Evolutionary conservation across 2,888 invertebrate genomes (phyloP).

Genomic region (Halictus quadricinctus): DNA sequence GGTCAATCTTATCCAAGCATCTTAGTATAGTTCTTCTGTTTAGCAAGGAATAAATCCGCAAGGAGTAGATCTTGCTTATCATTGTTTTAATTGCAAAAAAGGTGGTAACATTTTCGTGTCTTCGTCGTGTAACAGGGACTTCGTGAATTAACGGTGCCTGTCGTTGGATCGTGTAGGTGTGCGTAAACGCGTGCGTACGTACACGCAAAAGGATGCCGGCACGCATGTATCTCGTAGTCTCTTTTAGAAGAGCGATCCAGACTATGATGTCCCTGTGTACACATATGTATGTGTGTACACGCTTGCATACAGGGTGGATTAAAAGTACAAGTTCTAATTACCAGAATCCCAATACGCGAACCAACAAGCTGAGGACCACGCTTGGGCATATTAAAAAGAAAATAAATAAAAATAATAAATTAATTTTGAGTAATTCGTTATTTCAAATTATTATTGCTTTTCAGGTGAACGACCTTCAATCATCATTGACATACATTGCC

Average conservation of each 20-base stretch:
- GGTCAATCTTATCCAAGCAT: not conserved
- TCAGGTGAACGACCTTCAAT: no score
- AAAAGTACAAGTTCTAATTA: not conserved
- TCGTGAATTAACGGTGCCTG: slow-evolving; percentile 71
- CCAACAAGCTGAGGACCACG: not conserved
- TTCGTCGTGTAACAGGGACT: slow-evolving; percentile 70
- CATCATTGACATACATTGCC: not conserved
- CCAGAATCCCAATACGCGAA: not conserved
- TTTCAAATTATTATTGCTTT: not conserved
- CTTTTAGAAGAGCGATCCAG: slow-evolving; percentile 53
- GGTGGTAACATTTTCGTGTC: slow-evolving; percentile 28
- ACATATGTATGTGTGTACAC: not conserved
- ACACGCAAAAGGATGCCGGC: slow-evolving; percentile 26
- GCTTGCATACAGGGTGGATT: not conserved
- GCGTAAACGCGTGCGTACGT: slow-evolving; percentile 19
- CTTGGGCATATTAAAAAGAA: not conserved
- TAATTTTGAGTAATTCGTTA: not conserved
- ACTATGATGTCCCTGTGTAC: slow-evolving; percentile 11
- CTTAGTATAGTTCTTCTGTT: not conserved
- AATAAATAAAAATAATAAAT: not conserved
- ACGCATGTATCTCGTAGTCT: slow-evolving; percentile 44
- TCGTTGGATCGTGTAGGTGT: slow-evolving; percentile 16
- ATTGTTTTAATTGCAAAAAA: slow-evolving; percentile 1
- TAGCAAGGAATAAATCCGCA: not conserved
- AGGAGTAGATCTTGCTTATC: not conserved